These are phyloP conservation scores for Drosophila quinaria DNA, from an alignment of 2,888 invertebrate species.

Conservation along the genomic window DNA sequence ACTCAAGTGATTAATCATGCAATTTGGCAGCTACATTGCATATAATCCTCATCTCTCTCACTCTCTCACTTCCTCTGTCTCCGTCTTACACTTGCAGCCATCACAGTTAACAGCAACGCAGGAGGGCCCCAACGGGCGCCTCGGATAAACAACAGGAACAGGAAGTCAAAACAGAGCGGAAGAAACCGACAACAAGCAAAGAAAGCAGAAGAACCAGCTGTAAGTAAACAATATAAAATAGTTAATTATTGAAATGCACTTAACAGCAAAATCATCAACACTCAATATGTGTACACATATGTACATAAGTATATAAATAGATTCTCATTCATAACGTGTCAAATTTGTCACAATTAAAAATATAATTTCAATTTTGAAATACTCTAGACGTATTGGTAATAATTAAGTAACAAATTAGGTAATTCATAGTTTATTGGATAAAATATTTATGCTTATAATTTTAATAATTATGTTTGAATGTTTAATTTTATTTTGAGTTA, in stretches of 20 bases:
- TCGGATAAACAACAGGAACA: conserved; percentile 72
- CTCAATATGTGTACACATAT: no score
- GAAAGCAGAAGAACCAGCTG: conserved; percentile 43
- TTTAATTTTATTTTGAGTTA: no score
- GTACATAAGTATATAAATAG: not conserved
- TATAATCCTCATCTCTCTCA: conserved; percentile 21
- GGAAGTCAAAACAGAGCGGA: conserved; percentile 37
- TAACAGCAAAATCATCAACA: not conserved
- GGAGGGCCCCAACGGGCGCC: conserved; percentile 80
- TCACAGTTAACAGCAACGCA: conserved; percentile 72
- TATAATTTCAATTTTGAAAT: not conserved
- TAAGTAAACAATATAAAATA: conserved; percentile 57
- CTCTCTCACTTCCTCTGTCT: conserved; percentile 13
- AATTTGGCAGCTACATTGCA: conserved; percentile 62
- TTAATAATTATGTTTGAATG: no score
- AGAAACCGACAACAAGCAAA: conserved; percentile 21
- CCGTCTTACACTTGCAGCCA: conserved; percentile 54
- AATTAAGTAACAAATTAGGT: not conserved
- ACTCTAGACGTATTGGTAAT: not conserved
- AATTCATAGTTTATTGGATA: no score
- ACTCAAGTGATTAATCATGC: conserved; percentile 73
- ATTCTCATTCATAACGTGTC: not conserved
- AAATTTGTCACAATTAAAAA: not conserved
- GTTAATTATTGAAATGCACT: conserved; percentile 18
- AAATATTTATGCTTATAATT: no score